Conservation (phyloP, 2,113 vertebrate species). For the Platichthys flesus region DNA sequence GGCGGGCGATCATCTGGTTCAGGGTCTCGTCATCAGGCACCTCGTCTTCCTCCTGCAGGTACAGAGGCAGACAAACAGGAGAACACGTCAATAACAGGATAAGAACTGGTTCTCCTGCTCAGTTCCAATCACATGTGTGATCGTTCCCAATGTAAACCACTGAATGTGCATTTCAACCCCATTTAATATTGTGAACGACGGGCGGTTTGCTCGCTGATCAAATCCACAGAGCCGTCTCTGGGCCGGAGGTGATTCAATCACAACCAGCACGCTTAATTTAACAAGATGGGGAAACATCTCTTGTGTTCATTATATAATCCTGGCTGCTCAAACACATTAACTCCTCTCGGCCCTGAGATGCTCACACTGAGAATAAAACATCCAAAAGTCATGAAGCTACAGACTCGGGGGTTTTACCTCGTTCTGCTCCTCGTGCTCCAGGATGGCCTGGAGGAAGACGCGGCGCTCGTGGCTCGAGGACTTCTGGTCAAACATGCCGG, state of each 20-base stretch:
- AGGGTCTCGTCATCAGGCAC: slow-evolving; percentile 96
- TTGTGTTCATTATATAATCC: neutral
- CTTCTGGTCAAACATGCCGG: slow-evolving; percentile 98
- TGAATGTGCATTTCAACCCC: neutral
- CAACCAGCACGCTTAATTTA: slow-evolving; percentile 6
- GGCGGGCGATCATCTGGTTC: slow-evolving; percentile 97
- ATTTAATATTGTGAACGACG: neutral
- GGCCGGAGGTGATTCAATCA: slow-evolving; percentile 17
- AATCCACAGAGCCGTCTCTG: neutral
- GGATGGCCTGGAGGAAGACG: slow-evolving; percentile 94
- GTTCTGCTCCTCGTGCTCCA: slow-evolving; percentile 97
- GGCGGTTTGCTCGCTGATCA: neutral
- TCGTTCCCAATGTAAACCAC: neutral
- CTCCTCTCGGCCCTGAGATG: neutral
- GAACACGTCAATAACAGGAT: neutral
- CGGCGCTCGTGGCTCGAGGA: slow-evolving; percentile 94
- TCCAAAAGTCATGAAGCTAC: too few species aligned
- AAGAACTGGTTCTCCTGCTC: neutral
- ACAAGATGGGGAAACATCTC: neutral
- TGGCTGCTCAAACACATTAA: neutral
- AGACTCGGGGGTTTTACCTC: slow-evolving; percentile 81
- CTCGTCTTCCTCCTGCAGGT: slow-evolving; percentile 92
- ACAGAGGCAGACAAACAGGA: neutral
- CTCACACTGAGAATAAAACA: neutral
- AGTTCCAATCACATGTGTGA: neutral